Evolutionary conservation across 2,113 vertebrate genomes (phyloP), one percentile per base, ranked within the genome.

Genomic region (Antechinus flavipes): DNA sequence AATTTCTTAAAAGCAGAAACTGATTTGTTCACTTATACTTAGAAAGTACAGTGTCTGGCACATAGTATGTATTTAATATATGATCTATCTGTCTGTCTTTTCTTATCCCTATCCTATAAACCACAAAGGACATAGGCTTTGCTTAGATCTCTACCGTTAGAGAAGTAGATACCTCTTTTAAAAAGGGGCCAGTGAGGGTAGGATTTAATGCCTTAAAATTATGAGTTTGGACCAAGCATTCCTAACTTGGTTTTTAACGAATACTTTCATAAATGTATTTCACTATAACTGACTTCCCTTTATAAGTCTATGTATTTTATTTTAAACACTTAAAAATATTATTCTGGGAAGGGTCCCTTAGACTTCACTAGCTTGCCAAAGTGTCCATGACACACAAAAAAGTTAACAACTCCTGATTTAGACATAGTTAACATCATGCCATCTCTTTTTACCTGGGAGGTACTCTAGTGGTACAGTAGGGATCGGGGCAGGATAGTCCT

Each of bases 401-500:
- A 19, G 16, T 42, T n/a, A 76, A 76, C 35, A n/a, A 23, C n/a
- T 42, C 16, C 19, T 42, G n/a, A 19, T 53, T 76, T n/a, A n/a
- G 14, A n/a, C 61, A n/a, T 76, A 76, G 4, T 19, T 35, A 76
- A 7, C 1, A 93, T 5, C 35, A 55, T 23, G 58, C 53, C 54
- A 52, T n/a, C 47, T 46, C 46, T n/a, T 58, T 98, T 98, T 96
- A 99, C 99, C 99, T 94, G 98, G 98, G 96, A 99, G 98, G 95
- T 99, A 98, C 92, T 99, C 99, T 52, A 99, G 94, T 26, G 99
- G 98, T 47, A 98, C 98, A 0, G 98, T 97, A 22, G 99, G 98
- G 89, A 99, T 98, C 58, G 98, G 98, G 55, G 98, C 98, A n/a
- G 99, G 99, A 61, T 99, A 99, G 97, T 99, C 99, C 97, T 99